A percentile compares a stretch with the other conserved stretches of the same genome.
These are phyloP conservation scores for Cnemophilus loriae DNA, from an alignment of 2,113 vertebrate genomes.

Conservation along the genomic window DNA sequence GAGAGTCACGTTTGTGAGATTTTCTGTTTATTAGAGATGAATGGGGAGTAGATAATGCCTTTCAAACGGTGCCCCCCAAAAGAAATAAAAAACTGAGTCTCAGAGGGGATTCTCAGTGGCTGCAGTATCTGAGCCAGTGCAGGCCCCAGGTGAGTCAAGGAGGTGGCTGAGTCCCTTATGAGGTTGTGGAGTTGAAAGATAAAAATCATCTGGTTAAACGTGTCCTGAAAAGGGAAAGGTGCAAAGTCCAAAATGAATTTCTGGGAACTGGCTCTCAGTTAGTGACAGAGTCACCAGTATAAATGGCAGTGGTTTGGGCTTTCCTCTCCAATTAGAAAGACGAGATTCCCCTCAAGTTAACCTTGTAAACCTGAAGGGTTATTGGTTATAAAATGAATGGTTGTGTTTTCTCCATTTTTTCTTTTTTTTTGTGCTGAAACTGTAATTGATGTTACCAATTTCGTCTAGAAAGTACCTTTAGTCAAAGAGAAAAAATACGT, in stretches of 20 bases:
- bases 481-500: background rate
- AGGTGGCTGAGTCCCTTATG: fast-evolving
- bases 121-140: background rate
- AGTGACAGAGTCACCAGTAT: background rate
- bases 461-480: background rate
- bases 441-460: background rate
- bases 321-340: background rate
- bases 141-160: background rate
- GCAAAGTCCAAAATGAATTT: background rate
- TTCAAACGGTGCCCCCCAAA: background rate
- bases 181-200: background rate
- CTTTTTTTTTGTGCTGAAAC: background rate
- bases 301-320: background rate
- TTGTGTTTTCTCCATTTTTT: background rate
- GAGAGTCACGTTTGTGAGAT: background rate
- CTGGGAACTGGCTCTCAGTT: background rate
- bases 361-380: background rate
- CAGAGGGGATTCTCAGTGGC: fast-evolving
- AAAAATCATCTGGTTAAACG: background rate
- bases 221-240: background rate
- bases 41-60: background rate
- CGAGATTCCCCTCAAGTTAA: background rate
- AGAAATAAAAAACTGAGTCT: background rate
- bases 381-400: background rate
- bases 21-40: background rate